A percentile compares a stretch with the other conserved stretches of the same genome.
Evolutionary conservation across 2,888 invertebrate genomes (phyloP).

Genomic region (Serrognathus titanus): DNA sequence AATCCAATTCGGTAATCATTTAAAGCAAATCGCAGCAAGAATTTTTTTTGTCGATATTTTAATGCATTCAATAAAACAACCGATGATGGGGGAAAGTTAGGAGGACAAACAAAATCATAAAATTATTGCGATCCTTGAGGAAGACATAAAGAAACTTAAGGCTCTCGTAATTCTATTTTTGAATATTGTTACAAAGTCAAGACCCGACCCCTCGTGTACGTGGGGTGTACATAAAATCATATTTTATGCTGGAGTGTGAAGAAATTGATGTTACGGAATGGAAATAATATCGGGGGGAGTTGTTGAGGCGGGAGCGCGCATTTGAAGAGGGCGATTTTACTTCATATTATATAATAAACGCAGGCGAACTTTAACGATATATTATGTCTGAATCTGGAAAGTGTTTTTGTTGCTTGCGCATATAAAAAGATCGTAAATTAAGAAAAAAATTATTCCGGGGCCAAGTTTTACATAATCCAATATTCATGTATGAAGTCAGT

Average conservation of each 20-base stretch:
- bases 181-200: conserved; percentile 31
- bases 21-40: no score
- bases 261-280: conserved; percentile 48
- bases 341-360: no score
- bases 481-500: conserved; percentile 30
- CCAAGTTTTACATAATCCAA: conserved; percentile 29
- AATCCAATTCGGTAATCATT: no score
- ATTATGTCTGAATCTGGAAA: no score
- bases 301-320: conserved; percentile 35
- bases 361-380: no score
- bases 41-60: no score
- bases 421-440: no score
- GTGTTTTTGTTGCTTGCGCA: no score
- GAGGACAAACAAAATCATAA: neutral
- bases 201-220: conserved; percentile 38
- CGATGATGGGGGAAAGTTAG: no score
- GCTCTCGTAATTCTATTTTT: conserved; percentile 21
- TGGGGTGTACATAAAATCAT: conserved; percentile 44
- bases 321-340: neutral
- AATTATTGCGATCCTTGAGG: neutral
- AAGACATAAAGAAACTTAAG: conserved; percentile 10
- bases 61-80: no score
- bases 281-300: conserved; percentile 44
- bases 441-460: conserved; percentile 2
- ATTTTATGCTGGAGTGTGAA: conserved; percentile 42